phyloP scores from a whole-genome alignment of 2,113 vertebrate species.

The Blennius ocellaris region DNA sequence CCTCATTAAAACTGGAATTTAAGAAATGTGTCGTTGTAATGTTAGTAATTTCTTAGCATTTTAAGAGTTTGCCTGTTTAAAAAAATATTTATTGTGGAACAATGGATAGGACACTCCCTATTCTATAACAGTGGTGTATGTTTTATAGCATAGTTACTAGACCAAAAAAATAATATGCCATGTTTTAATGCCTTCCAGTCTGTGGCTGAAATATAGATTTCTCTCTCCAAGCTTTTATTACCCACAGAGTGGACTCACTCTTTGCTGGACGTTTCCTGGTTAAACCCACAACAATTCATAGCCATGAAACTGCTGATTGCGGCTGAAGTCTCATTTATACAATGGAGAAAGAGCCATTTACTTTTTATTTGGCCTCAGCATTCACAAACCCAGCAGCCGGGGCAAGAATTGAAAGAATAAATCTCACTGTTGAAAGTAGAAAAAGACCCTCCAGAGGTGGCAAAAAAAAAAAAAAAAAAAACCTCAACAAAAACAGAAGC shows the following conservation, averaged over 20 bases:
- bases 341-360: constrained; percentile 54
- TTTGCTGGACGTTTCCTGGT: constrained; percentile 33
- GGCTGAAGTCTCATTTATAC: constrained; percentile 68
- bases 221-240: constrained; percentile 54
- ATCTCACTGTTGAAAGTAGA: constrained; percentile 49
- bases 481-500: neutral
- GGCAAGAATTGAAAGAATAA: constrained; percentile 64
- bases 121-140: neutral
- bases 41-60: neutral
- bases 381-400: constrained; percentile 46
- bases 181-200: constrained; percentile 42
- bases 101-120: neutral
- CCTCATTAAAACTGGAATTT: neutral
- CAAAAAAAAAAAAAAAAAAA: neutral
- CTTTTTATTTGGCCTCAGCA: constrained; percentile 63
- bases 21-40: neutral
- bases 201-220: constrained; percentile 67
- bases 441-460: constrained; percentile 21
- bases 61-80: constrained; percentile 7
- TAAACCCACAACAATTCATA: constrained; percentile 49
- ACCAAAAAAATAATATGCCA: constrained; percentile 41
- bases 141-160: constrained; percentile 31
- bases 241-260: constrained; percentile 45
- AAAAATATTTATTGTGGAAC: neutral
- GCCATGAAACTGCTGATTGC: constrained; percentile 68